phyloP scores from a whole-genome alignment of 2,113 vertebrate species.

The Sinocyclocheilus rhinocerous region DNA sequence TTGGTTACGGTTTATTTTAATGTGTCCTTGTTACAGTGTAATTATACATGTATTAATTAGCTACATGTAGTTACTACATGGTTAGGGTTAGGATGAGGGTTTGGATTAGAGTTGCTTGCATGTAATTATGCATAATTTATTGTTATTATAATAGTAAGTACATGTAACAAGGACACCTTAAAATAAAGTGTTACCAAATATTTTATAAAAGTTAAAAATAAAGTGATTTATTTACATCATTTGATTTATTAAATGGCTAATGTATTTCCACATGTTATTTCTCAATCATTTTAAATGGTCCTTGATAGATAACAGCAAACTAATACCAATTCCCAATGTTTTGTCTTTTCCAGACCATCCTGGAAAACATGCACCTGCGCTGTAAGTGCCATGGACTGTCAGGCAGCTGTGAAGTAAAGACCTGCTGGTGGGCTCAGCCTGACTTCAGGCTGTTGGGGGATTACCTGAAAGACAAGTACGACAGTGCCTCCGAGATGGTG shows the following conservation, averaged over 20 bases:
- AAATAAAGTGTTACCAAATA: too few relatives aligned
- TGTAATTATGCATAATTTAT: neutral
- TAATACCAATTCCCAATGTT: constrained; percentile 6
- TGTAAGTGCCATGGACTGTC: constrained; percentile 98
- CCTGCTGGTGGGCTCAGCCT: constrained; percentile 97
- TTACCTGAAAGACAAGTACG: constrained; percentile 97
- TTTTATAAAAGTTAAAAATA: neutral
- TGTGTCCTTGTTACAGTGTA: too few relatives aligned
- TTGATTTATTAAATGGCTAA: neutral
- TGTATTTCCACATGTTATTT: neutral
- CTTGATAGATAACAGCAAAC: neutral
- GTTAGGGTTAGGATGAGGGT: too few relatives aligned
- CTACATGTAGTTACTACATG: too few relatives aligned
- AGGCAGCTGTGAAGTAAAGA: constrained; percentile 97
- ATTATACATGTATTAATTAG: too few relatives aligned
- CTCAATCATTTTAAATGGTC: neutral
- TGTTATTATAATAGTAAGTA: neutral
- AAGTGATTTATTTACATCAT: neutral
- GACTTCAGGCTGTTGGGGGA: constrained; percentile 95
- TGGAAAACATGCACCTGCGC: constrained; percentile 98
- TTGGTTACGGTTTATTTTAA: too few relatives aligned
- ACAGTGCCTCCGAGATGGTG: constrained; percentile 98
- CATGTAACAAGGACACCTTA: neutral
- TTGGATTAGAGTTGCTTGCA: too few relatives aligned
- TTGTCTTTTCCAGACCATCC: constrained; percentile 83